Evolutionary conservation across 2,797 vertebrate species (phyloP), one percentile per base, ranked within the genome.

Genomic region (Pipistrellus pipistrellus): DNA sequence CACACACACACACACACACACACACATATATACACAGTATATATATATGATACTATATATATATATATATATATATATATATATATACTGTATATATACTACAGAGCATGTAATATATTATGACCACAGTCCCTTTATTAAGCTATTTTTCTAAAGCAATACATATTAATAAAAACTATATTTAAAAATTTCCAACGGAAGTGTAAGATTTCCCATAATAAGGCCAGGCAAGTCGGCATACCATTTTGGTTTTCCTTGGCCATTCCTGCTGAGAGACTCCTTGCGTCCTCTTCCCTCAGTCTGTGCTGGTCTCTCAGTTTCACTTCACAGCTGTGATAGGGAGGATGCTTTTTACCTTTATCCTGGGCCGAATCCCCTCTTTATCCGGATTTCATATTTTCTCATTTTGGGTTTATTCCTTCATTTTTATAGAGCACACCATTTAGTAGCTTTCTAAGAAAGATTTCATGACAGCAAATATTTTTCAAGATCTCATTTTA

Each of bases 391-490:
- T 59, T 91, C n/a, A 6, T 35, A 7, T 35, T 62, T 62, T 72
- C 38, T 83, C 41, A 76, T 53, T 81, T 87, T 32, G 35, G 20
- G 30, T 53, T 78, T 91, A 66, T 92, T 66, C 38, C 6, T 73
- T 91, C 20, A 20, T 62, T 91, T 95, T 62, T 83, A 1, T 83
- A 66, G 44, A 53, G 11, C 25, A 32, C 1, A 53, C 4, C 21
- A 85, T 88, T 88, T 41, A 46, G 85, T 57, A 69, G 23, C 32
- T 88, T 89, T 72, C 30, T 44, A 76, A 94, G 69, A 93, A 55
- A 75, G n/a, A 72, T 32, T 44, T 23, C 4, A 4, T 78, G 17
- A 71, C 23, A 89, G 27, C n/a, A 83, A 87, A 84, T 25, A 44
- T 78, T 69, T 85, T 83, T 64, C 59, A 48, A 91, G 20, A 75